Base-by-base conservation (phyloP, 2,113 vertebrate species). In the Urocynchramus pylzowi region DNA sequence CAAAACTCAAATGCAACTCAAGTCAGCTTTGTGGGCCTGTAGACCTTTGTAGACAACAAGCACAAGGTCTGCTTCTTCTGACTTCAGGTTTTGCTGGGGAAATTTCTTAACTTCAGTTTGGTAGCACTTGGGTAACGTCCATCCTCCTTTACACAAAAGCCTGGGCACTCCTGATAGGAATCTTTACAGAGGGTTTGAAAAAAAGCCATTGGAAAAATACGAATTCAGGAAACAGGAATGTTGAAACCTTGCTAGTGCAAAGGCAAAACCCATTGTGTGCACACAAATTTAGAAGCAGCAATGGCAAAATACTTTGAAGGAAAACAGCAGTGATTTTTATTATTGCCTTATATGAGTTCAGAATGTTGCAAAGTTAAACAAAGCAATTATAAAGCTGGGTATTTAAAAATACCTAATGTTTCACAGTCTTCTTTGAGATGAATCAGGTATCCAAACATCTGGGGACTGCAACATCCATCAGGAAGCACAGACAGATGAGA, bases 401-500 rank as follows among this genome's bases (percentile, higher is more conserved):
- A 90, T 92, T 94, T 88, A 61, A 88, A 84, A 93, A 89, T 33
- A 79, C 60, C 67, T 94, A 78, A 89, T 89, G 64, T 75, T 89
- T 92, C 84, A 87, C 67, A 89, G 81, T 67, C 88, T 84, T 31
- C 47, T 96, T 92, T 93, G 77, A 97, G 85, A 87, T 93, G 57
- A 96, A 94, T 90, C 78, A 94, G 89, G 94, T 92, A 94, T 94
- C 68, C 76, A 92, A 95, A 91, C 89, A 88, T 93, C 69, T 61
- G 81, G 57, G 64, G 75, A 85, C 63, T 95, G 78, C 91, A 94
- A 97, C 93, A 95, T 89, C 84, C 89, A 95, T 94, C 95, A 96
- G 95, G 95, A 97, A 96, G 31, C 54, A 85, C 47, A 95, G 70
- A 93, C 86, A 95, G 93, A 95, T 91, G 95, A 93, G 87, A 88